Percentiles rank a stretch among this genome's conserved stretches.
Conservation (phyloP, 2,888 invertebrate genomes). For the Lepetodrilus schrolli region DNA sequence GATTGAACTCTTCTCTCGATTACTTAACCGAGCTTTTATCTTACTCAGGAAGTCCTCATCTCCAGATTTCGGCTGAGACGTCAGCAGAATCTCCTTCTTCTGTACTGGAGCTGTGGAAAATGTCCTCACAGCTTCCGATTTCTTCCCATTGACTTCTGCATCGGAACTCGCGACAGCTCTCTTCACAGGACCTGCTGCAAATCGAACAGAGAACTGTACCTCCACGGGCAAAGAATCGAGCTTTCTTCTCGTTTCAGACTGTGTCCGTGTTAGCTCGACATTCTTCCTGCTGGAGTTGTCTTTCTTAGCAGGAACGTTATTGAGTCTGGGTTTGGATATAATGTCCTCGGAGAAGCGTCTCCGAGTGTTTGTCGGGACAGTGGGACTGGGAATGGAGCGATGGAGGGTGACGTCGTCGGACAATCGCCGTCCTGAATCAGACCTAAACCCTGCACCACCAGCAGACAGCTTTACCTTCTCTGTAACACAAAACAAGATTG, state of each 20-base stretch:
- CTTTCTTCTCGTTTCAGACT: background rate
- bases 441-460: background rate
- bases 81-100: background rate
- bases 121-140: background rate
- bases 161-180: background rate
- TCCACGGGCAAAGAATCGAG: background rate
- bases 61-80: background rate
- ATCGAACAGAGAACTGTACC: background rate
- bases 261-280: background rate
- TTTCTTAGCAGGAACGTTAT: background rate
- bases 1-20: background rate
- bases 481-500: background rate
- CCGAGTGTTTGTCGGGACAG: background rate
- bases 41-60: background rate
- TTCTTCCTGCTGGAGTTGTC: background rate
- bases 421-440: background rate
- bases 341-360: background rate
- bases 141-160: background rate
- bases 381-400: background rate
- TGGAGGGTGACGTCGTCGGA: background rate
- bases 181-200: background rate
- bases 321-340: background rate
- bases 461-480: conserved; percentile 13
- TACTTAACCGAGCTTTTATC: background rate
- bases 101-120: background rate